Conservation (phyloP, 2,797 vertebrate genomes). For the Rachycentron canadum region DNA sequence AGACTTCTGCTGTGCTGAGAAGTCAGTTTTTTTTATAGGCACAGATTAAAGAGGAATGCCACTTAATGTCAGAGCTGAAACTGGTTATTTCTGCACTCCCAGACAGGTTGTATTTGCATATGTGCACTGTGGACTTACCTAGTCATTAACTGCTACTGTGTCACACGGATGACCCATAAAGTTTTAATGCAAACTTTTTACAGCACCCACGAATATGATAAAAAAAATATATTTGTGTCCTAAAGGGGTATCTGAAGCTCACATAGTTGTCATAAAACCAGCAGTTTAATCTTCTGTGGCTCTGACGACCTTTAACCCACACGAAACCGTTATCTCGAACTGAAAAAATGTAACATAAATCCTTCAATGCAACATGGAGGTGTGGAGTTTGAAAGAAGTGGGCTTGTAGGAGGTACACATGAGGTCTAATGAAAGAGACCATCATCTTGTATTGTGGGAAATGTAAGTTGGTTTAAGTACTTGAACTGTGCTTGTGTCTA, state of each 20-base stretch:
- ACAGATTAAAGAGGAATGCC: constrained; percentile 66
- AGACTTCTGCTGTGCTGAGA: constrained; percentile 31
- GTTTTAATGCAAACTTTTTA: constrained; percentile 14
- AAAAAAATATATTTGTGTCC: constrained; percentile 16
- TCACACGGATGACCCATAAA: constrained; percentile 6
- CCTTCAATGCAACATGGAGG: background rate
- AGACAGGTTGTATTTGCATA: constrained; percentile 49
- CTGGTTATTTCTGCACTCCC: constrained; percentile 55
- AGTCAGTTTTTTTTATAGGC: constrained; percentile 27
- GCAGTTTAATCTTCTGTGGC: background rate
- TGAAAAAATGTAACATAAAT: background rate
- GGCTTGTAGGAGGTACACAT: no score
- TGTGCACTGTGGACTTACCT: constrained; percentile 7
- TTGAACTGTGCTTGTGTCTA: background rate
- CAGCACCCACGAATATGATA: background rate
- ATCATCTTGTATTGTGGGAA: no score
- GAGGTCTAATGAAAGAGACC: no score
- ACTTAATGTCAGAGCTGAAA: constrained; percentile 52
- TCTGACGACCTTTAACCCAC: constrained; percentile 2
- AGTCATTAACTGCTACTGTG: constrained; percentile 29
- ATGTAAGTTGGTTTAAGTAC: background rate
- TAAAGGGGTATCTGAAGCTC: background rate
- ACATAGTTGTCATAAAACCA: background rate
- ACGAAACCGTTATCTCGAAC: no score
- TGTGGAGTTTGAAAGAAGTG: no score